Percentiles rank a stretch among this genome's conserved stretches.
These are phyloP conservation scores for Pterophyllum scalare DNA, from an alignment of 2,113 vertebrate genomes.

Conservation along the genomic window DNA sequence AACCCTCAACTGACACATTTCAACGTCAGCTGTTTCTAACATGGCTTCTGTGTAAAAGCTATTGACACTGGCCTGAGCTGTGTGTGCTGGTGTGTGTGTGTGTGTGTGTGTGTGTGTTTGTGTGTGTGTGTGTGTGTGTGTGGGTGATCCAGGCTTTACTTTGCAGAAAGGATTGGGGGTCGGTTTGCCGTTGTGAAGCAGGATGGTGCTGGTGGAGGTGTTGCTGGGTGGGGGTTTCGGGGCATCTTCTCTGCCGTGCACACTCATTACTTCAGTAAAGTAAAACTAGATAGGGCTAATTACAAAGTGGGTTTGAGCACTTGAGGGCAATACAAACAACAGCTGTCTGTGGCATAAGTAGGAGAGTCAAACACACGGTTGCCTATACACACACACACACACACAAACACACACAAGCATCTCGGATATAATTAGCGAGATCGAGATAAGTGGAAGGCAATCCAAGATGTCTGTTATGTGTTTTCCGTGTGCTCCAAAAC, in stretches of 20 bases:
- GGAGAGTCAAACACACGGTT: constrained; percentile 65
- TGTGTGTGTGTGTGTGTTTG: constrained; percentile 4
- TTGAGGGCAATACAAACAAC: constrained; percentile 70
- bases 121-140: constrained; percentile 13
- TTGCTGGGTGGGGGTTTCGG: background rate
- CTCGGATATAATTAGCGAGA: constrained; percentile 66
- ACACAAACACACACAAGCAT: constrained; percentile 40
- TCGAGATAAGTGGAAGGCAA: constrained; percentile 55
- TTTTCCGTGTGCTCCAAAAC: constrained; percentile 14
- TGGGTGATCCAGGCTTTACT: constrained; percentile 32
- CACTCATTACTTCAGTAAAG: constrained; percentile 49
- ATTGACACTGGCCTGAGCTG: constrained; percentile 51
- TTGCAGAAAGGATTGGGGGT: constrained; percentile 54
- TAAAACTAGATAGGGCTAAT: constrained; percentile 69
- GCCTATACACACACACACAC: constrained; percentile 16
- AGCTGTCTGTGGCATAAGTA: constrained; percentile 74
- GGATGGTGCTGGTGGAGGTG: constrained; percentile 17
- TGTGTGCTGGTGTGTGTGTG: constrained; percentile 20
- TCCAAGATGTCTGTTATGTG: constrained; percentile 22
- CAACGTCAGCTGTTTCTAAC: constrained; percentile 66
- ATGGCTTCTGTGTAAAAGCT: constrained; percentile 54
- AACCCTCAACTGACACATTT: constrained; percentile 24
- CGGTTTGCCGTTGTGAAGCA: constrained; percentile 43
- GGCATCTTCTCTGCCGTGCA: constrained; percentile 8
- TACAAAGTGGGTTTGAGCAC: constrained; percentile 67